These are phyloP conservation scores for Epizoanthus illoricatus DNA, from an alignment of 92 coral and sea anemone genomes.

Conservation along the genomic window DNA sequence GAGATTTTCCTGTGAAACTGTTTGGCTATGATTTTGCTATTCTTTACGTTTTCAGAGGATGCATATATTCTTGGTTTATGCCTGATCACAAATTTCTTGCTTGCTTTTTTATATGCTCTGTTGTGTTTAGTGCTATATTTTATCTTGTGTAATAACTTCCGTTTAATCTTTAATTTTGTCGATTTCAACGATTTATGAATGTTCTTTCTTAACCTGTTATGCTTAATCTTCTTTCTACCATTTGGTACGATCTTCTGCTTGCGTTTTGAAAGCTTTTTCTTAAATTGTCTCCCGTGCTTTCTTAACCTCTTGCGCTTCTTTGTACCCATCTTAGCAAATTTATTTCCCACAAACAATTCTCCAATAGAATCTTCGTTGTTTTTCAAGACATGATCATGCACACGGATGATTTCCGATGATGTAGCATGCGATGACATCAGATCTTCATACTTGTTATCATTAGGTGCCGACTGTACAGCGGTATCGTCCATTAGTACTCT, in stretches of 20 bases:
- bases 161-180: not conserved
- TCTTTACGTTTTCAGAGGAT: not conserved
- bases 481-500: constrained; percentile 76
- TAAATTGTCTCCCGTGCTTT: not conserved
- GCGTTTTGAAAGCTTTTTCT: not conserved
- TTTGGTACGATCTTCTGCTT: not conserved
- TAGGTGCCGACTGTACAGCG: constrained; percentile 28
- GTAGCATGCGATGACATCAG: constrained; percentile 10
- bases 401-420: constrained; percentile 21
- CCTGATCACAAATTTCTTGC: constrained; percentile 25
- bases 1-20: not conserved
- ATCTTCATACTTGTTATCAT: constrained; percentile 31
- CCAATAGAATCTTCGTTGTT: constrained; percentile 73
- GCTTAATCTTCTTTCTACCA: not conserved
- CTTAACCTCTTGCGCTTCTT: constrained; percentile 37
- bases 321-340: constrained; percentile 45
- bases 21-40: not conserved
- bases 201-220: not conserved
- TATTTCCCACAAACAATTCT: constrained; percentile 57
- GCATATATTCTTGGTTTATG: not conserved
- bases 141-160: not conserved
- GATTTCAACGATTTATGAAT: not conserved
- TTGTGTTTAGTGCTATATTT: not conserved
- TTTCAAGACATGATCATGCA: constrained; percentile 58
- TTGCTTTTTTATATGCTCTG: not conserved